Evolutionary conservation across 2,888 invertebrate genomes (phyloP).

Genomic region (Stenolophus ochropezus): DNA sequence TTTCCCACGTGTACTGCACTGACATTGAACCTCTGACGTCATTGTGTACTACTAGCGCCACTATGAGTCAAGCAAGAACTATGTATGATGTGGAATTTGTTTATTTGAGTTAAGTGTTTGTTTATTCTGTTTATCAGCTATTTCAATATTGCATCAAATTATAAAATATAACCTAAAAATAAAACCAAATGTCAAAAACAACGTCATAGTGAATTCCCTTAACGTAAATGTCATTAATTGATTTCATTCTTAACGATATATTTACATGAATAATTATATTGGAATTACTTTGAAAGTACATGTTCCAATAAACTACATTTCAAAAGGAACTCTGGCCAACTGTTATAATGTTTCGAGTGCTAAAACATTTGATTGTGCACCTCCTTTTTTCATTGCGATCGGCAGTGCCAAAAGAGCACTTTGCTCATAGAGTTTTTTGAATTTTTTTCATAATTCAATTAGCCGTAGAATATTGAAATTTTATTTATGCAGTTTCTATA

Average conservation of each 20-base stretch:
- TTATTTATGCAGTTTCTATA: no score
- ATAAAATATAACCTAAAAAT: background rate
- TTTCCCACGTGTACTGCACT: background rate
- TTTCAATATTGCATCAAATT: background rate
- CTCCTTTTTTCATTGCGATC: no score
- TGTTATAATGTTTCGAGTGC: no score
- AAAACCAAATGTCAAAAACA: background rate
- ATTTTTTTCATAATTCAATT: no score
- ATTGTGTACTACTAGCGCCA: background rate
- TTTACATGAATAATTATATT: background rate
- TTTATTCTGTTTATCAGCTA: background rate
- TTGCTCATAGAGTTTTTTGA: no score
- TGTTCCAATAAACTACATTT: no score
- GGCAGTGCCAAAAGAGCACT: no score
- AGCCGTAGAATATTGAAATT: no score
- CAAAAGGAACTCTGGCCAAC: no score
- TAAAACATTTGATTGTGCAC: no score
- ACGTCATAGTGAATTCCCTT: background rate
- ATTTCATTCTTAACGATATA: background rate
- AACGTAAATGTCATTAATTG: background rate
- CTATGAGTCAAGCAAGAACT: background rate
- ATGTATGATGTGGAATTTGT: background rate
- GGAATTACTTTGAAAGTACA: background rate
- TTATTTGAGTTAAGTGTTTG: background rate
- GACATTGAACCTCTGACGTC: background rate